phyloP scores from a whole-genome alignment of 2,113 vertebrate species.

The Phylloscopus trochiloides region DNA sequence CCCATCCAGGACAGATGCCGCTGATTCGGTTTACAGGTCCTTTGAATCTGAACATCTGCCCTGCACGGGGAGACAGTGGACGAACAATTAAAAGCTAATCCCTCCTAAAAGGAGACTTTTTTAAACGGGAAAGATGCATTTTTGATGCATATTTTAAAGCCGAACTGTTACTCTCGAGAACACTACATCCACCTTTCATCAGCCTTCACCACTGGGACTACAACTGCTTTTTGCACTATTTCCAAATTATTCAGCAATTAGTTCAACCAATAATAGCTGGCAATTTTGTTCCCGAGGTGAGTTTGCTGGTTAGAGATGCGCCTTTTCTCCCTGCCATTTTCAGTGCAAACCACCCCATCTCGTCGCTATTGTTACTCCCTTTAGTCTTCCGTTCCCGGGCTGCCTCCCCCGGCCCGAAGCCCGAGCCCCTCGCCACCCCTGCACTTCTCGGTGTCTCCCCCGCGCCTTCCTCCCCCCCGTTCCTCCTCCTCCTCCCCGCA shows the following conservation, averaged over 20 bases:
- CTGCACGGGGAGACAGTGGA: slow-evolving; percentile 8
- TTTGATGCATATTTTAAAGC: background rate
- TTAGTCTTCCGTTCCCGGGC: background rate
- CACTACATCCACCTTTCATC: background rate
- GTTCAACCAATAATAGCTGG: background rate
- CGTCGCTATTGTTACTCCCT: background rate
- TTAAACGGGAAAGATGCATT: background rate
- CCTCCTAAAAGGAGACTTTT: background rate
- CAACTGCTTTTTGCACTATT: background rate
- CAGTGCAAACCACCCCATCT: accelerated
- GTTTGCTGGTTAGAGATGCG: background rate
- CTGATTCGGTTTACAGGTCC: slow-evolving; percentile 40
- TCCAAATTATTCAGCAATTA: background rate
- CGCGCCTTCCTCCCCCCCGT: background rate
- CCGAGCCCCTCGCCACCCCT: background rate
- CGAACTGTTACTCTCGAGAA: background rate
- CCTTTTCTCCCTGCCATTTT: background rate
- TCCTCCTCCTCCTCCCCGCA: background rate
- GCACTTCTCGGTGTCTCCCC: background rate
- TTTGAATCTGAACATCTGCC: slow-evolving; percentile 64
- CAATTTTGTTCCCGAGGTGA: background rate
- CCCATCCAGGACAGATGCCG: slow-evolving; percentile 64
- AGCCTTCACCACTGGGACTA: background rate
- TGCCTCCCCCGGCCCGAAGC: background rate
- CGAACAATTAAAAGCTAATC: slow-evolving; percentile 24